Evolutionary conservation across 1,140 invertebrate species (phyloP).

Genomic region (Halesus radiatus): DNA sequence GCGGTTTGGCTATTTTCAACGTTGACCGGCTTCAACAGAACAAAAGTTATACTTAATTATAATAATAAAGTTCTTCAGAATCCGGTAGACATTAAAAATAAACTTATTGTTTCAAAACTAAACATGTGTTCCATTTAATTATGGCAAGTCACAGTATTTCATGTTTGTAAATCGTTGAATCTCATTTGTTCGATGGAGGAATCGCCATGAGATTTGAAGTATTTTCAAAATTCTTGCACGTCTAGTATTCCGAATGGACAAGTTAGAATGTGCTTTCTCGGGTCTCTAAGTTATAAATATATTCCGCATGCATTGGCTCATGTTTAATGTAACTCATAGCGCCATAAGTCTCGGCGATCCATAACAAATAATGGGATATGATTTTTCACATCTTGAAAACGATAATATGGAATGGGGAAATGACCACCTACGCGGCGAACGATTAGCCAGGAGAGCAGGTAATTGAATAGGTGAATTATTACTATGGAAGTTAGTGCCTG

Average conservation of each 20-base stretch:
- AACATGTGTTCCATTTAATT: too few relatives aligned
- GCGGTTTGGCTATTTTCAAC: too few relatives aligned
- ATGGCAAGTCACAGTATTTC: too few relatives aligned
- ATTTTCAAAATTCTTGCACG: conserved; percentile 2
- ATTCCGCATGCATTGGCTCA: not conserved
- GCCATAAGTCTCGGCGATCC: not conserved
- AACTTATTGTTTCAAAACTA: too few relatives aligned
- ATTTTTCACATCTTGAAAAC: not conserved
- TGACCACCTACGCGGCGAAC: not conserved
- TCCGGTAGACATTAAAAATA: too few relatives aligned
- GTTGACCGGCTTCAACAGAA: too few relatives aligned
- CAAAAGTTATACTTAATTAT: too few relatives aligned
- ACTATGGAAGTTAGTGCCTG: too few relatives aligned
- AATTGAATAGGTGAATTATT: too few relatives aligned
- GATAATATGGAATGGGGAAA: not conserved
- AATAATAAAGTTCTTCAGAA: too few relatives aligned
- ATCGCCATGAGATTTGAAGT: not conserved
- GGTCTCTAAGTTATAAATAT: not conserved
- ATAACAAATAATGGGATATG: not conserved
- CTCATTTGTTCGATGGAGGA: not conserved
- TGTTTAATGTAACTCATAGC: not conserved
- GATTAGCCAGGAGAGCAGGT: not conserved
- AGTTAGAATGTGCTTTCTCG: conserved; percentile 8
- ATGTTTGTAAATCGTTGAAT: not conserved
- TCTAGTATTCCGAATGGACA: not conserved